A percentile compares a stretch with the other conserved stretches of the same genome.
Conservation (phyloP, 2,113 vertebrate genomes). For the Gallinago jamesoni region DNA sequence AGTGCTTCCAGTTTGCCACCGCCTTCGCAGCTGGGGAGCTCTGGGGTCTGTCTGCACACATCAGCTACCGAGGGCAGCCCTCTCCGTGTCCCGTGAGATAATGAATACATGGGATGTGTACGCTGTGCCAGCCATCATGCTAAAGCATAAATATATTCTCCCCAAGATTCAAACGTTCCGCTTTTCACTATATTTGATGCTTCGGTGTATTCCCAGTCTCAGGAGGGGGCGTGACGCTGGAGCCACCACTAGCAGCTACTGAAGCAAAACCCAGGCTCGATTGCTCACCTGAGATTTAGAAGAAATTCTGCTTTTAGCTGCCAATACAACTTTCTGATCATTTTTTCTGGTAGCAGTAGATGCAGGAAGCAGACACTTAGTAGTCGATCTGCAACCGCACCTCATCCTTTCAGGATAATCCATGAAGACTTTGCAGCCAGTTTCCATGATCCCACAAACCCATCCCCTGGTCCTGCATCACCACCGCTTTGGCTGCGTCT, state of each 20-base stretch:
- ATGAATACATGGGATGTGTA: rapidly evolving
- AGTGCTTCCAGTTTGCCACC: not conserved
- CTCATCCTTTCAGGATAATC: not conserved
- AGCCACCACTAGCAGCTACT: not conserved
- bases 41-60: not conserved
- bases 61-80: not conserved
- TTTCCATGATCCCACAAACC: not conserved
- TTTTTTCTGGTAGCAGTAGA: not conserved
- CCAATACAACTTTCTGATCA: not conserved
- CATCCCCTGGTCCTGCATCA: not conserved
- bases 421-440: not conserved
- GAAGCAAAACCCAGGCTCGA: not conserved
- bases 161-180: not conserved
- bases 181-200: not conserved
- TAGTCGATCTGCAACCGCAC: not conserved
- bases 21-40: not conserved
- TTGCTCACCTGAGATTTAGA: not conserved
- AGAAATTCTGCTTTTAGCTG: not conserved
- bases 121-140: not conserved
- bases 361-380: not conserved
- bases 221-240: not conserved
- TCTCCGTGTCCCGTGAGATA: not conserved
- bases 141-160: not conserved
- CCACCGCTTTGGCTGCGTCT: not conserved
- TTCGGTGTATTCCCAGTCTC: not conserved